Conservation (phyloP, 2,113 vertebrate genomes). For the Calcarius ornatus region DNA sequence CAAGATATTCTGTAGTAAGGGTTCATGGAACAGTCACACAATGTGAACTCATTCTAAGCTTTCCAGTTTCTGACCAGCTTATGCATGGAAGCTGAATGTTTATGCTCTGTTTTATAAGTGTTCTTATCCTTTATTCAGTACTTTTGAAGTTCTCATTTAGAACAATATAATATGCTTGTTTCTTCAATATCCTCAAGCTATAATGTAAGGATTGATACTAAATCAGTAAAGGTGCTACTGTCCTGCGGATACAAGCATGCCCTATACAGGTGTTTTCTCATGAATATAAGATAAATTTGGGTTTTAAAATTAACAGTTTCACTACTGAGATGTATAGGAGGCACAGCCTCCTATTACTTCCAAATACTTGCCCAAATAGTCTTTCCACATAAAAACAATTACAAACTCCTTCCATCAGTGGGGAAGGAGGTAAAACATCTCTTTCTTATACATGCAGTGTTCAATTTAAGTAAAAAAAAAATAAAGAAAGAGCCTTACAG, state of each 20-base stretch:
- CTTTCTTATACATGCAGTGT: background rate
- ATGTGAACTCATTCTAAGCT: background rate
- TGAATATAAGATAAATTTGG: background rate
- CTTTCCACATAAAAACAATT: background rate
- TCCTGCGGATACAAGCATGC: background rate
- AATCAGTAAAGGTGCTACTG: background rate
- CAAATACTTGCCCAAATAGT: background rate
- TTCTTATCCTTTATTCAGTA: conserved; percentile 15
- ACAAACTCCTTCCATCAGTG: background rate
- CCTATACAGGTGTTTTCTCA: background rate
- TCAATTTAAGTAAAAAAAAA: background rate
- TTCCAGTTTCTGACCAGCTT: background rate
- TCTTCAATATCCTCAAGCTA: background rate
- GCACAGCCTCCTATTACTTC: background rate
- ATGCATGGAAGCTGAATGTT: background rate
- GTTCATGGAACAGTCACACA: background rate
- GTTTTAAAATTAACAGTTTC: conserved; percentile 11
- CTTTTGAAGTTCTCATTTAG: conserved; percentile 13
- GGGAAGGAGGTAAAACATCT: background rate
- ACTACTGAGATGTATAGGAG: background rate
- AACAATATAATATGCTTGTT: background rate
- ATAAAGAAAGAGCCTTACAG: fast-evolving
- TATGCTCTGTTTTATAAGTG: background rate
- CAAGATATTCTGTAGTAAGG: background rate
- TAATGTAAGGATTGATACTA: background rate